Base-by-base conservation (phyloP, 2,113 vertebrate species). In the Manacus vitellinus region DNA sequence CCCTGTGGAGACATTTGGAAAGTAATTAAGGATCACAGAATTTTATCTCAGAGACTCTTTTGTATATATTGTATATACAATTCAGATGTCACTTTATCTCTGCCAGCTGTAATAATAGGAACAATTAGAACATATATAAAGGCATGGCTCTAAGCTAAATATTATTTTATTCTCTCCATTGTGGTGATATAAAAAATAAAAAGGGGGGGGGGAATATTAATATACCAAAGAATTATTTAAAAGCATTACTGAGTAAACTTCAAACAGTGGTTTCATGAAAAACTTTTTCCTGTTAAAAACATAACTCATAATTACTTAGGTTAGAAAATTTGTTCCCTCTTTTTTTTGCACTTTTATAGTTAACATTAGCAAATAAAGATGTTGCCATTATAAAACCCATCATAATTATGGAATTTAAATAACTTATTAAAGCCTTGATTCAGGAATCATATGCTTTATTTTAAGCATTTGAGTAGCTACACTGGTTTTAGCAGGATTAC, bases 11-110 rank as follows among this genome's bases (percentile, higher is more conserved):
- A 95, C 19, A 44, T 94, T 93, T 92, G 75, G 68, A 85, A 95
- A 96, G 79, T 89, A 94, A 93, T 98, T 95, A 84, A 91, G 49
- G 84, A 97, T 96, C 91, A 95, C 70, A 92, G 37, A 62, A 82
- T 91, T 54, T 75, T 86, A 89, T 88, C 93, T 87, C 6, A 6
- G 68, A 94, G 80, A 23, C 68, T 83, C 63, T 70, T 93, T 93
- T 95, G 73, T 95, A 44, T 88, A 65, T 56, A 81, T n/a, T 66
- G 44, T 47, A 74, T 66, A 47, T 44, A 73, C 14, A 51, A 22
- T 63, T 95, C 85, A 66, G 85, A 84, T 87, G 46, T 86, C 74
- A 92, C 58, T 94, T 97, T 95, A 81, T 94, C 49, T 73, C 30
- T 96, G 76, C 91, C 79, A 94, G 66, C 39, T 92, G 31, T 79